Base-by-base conservation (phyloP, 2,113 vertebrate genomes). In the Gasterosteus nipponicus region DNA sequence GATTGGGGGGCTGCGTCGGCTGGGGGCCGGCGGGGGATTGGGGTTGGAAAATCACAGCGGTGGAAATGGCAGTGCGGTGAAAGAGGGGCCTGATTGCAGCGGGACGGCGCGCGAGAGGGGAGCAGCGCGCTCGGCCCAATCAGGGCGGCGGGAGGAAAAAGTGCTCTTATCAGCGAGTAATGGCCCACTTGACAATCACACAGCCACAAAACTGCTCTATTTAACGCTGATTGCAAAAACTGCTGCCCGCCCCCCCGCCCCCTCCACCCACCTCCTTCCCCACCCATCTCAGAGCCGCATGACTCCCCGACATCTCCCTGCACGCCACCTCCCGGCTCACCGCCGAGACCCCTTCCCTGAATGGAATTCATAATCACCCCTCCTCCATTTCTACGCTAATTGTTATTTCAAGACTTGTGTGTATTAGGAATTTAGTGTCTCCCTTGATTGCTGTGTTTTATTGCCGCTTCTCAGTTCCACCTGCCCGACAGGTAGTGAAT, bases 121-220 rank as follows among this genome's bases (percentile, higher is more conserved):
- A 73, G 84, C 90, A 87, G 95, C 95, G 94, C 93, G 94, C 92
- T 94, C 92, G 93, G 89, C 95, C 90, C 96, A 97, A 97, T 97
- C 96, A 98, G 92, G 95, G 94, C 85, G 39, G 64, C 87, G 82
- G 74, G 76, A 82, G 87, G 93, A 94, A 93, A 87, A 94, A 94
- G 94, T 93, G 94, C 93, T 94, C 94, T 97, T 97, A 97, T 98
- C 96, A 98, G 94, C 94, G 92, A 94, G 95, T 98, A 98, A 97
- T 98, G 95, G 96, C 95, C 95, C 96, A 98, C 97, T 98, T 97
- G 95, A 98, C 97, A 98, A 98, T 98, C 97, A 98, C 96, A 95
- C 95, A 96, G 96, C 95, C 85, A 95, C 96, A 95, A 96, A 97
- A 96, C 95, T 92, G 95, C 93, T 95, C 96, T 96, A 96, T 97